Conservation (phyloP, 2,888 invertebrate genomes). For the Lithophane leautieri region DNA sequence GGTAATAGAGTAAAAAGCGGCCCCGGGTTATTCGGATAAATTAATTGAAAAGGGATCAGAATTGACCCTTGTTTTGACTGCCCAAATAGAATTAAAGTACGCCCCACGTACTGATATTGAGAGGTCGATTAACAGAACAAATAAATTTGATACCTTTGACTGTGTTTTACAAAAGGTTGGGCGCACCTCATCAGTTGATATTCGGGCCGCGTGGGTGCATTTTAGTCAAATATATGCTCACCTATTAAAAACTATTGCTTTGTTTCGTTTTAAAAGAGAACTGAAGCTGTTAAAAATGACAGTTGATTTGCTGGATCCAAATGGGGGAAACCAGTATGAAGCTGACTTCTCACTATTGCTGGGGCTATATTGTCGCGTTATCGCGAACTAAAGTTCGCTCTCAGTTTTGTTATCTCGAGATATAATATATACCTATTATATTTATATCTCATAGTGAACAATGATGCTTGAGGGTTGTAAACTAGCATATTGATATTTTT, state of each 20-base stretch:
- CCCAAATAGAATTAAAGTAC: constrained; percentile 87
- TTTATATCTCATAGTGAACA: too few relatives aligned
- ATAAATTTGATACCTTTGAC: constrained; percentile 72
- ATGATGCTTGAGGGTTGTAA: background rate
- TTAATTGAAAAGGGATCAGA: constrained; percentile 84
- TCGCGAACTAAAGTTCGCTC: too few relatives aligned
- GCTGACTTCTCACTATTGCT: too few relatives aligned
- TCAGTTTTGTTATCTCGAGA: too few relatives aligned
- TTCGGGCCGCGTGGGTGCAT: constrained; percentile 19
- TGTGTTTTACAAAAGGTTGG: constrained; percentile 40
- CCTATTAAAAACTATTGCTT: constrained; percentile 19
- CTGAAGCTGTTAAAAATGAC: background rate
- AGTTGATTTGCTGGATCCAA: background rate
- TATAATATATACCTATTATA: too few relatives aligned
- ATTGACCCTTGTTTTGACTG: constrained; percentile 85
- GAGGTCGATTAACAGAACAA: constrained; percentile 82
- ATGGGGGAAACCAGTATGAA: background rate
- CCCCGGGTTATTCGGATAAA: constrained; percentile 76
- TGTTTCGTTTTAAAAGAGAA: background rate
- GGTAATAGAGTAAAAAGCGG: constrained; percentile 77
- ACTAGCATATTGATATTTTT: background rate
- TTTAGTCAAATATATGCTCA: constrained; percentile 14
- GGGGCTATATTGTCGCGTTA: too few relatives aligned
- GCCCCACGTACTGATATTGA: constrained; percentile 79
- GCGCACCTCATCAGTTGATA: constrained; percentile 34